Base-by-base conservation (phyloP, 2,113 vertebrate species). In the Phodopus roborovskii region DNA sequence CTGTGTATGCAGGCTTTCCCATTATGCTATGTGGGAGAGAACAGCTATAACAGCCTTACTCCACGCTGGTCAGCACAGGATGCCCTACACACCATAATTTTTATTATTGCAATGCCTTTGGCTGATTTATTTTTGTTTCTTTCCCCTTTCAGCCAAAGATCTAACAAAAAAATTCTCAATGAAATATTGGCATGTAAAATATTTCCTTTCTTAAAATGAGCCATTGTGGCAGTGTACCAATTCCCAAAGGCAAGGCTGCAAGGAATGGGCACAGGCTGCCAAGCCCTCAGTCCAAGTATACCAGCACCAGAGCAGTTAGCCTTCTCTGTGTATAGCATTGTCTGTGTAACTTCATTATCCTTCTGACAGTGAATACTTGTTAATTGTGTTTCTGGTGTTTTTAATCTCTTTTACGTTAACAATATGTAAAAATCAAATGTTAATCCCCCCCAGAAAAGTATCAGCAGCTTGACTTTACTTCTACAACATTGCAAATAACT, bases 271-370 rank as follows among this genome's bases (percentile, higher is more conserved):
- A 53, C 3, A 53, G 64, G 22, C 58, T 48, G 5, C 68, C 84
- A 97, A 92, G 20, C 4, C 17, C 5, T 97, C 97, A 95, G 96
- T 98, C 96, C 97, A 90, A 96, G 97, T 90, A 68, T 4, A 62
- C 70, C 39, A 92, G 70, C 78, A 97, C 79, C 97, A 96, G 92
- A 97, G 84, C 81, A 91, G 88, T 97, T 97, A 97, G 88, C 91
- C 60, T 97, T 94, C 84, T 74, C 8, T 50, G 70, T 96, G 66
- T 79, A 26, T 92, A 60, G 96, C 88, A 77, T 66, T 48, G 0
- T 97, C 97, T 48, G 56, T 97, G 30, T 94, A 84, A 97, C 97
- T 97, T 97, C 95, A 92, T 97, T 97, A 88, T 15, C 58, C 77
- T 98, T 94, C 92, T 97, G 90, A 48, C 96, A 75, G 33, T 30